These are phyloP conservation scores for Scrobipalpa atriplicella DNA, from an alignment of 2,888 invertebrate genomes.

Conservation along the genomic window DNA sequence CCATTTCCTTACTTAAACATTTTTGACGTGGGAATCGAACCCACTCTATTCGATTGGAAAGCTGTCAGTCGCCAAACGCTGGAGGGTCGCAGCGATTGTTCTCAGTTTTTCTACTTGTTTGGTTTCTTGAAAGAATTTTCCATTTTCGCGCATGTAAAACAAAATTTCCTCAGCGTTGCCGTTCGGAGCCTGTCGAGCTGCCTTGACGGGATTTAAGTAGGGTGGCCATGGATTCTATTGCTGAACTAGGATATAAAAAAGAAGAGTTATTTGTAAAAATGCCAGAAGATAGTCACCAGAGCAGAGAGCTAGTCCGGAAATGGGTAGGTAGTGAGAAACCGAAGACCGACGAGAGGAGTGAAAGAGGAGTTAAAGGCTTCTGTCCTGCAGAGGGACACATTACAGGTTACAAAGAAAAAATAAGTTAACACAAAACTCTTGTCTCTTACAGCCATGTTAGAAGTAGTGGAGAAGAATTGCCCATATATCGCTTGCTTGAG, in stretches of 20 bases:
- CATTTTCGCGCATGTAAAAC: slow-evolving; percentile 78
- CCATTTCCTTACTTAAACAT: slow-evolving; percentile 30
- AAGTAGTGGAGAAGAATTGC: too few species aligned
- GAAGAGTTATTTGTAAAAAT: too few species aligned
- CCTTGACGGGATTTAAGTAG: slow-evolving; percentile 70
- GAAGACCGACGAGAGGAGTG: too few species aligned
- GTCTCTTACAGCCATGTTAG: too few species aligned
- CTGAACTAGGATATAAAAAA: neutral
- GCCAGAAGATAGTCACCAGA: too few species aligned
- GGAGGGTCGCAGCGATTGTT: slow-evolving; percentile 51
- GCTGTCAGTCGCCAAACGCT: slow-evolving; percentile 59
- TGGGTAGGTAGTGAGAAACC: too few species aligned
- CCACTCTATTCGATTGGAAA: slow-evolving; percentile 58
- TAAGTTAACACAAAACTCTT: too few species aligned
- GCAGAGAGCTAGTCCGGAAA: too few species aligned
- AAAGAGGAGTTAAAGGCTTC: too few species aligned
- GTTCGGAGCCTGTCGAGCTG: slow-evolving; percentile 68
- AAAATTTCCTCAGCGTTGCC: slow-evolving; percentile 73
- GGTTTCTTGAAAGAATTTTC: slow-evolving; percentile 58
- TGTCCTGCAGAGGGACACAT: too few species aligned
- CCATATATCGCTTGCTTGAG: too few species aligned
- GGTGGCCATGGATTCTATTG: slow-evolving; percentile 44
- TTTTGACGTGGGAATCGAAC: slow-evolving; percentile 47
- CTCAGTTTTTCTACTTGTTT: slow-evolving; percentile 48
- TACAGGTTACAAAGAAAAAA: too few species aligned